phyloP scores from a whole-genome alignment of 2,888 invertebrate genomes.

The Cephonodes hylas region DNA sequence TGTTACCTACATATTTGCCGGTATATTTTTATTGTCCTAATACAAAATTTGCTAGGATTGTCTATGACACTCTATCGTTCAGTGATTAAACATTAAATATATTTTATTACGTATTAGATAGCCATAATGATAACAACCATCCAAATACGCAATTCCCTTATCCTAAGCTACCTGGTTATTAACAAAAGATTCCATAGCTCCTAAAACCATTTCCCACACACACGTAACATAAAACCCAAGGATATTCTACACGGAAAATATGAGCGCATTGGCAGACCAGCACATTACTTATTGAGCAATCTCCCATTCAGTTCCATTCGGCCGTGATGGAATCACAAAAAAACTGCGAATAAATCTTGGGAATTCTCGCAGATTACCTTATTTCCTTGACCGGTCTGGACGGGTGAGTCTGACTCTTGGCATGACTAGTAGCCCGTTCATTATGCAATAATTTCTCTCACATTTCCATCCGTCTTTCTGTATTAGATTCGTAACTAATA shows the following conservation, averaged over 20 bases:
- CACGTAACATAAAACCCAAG: neutral
- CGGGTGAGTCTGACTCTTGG: neutral
- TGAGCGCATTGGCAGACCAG: neutral
- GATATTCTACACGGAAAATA: neutral
- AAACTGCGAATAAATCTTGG: neutral
- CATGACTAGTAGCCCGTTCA: constrained; percentile 7
- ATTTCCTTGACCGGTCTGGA: neutral
- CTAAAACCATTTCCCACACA: too few relatives aligned
- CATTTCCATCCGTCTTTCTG: constrained; percentile 11
- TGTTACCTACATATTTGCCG: too few relatives aligned
- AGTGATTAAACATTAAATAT: too few relatives aligned
- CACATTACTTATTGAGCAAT: neutral
- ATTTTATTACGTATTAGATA: too few relatives aligned
- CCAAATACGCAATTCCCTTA: too few relatives aligned
- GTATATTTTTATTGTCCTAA: too few relatives aligned
- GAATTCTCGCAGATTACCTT: constrained; percentile 1
- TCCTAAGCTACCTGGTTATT: too few relatives aligned
- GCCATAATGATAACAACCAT: too few relatives aligned
- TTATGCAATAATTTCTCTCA: constrained; percentile 13
- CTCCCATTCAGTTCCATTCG: constrained; percentile 3
- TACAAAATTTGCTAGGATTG: too few relatives aligned
- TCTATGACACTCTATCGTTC: too few relatives aligned
- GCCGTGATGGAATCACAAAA: constrained; percentile 3
- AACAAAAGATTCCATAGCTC: too few relatives aligned
- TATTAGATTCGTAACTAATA: constrained; percentile 14